A percentile compares a stretch with the other conserved stretches of the same genome.
These are phyloP conservation scores for Brachyptera putata DNA, from an alignment of 2,888 invertebrate species.

Conservation along the genomic window DNA sequence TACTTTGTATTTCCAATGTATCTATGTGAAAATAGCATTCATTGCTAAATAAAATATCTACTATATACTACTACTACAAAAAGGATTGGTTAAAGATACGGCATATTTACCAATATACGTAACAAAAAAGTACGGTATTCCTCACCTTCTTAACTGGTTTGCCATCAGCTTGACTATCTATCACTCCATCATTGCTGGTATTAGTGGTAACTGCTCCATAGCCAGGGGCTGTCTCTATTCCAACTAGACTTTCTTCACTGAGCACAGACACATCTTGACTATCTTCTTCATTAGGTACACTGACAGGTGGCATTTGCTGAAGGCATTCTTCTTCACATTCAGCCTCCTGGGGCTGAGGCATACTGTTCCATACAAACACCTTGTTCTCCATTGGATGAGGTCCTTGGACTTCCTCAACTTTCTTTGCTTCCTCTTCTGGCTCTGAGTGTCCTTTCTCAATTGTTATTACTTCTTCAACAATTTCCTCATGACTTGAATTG, in stretches of 20 bases:
- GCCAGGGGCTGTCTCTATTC: constrained; percentile 50
- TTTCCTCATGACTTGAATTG: constrained; percentile 27
- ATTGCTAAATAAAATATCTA: too few relatives aligned
- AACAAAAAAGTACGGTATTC: too few relatives aligned
- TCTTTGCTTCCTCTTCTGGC: constrained; percentile 39
- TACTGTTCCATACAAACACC: constrained; percentile 77
- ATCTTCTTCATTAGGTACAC: constrained; percentile 10
- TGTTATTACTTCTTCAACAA: background rate
- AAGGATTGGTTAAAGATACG: too few relatives aligned
- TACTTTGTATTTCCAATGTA: too few relatives aligned
- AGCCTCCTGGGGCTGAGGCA: constrained; percentile 51
- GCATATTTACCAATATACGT: too few relatives aligned
- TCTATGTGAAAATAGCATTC: too few relatives aligned
- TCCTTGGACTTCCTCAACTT: constrained; percentile 41
- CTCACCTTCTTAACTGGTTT: constrained; percentile 34
- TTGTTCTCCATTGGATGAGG: constrained; percentile 76
- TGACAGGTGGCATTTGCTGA: background rate
- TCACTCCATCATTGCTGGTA: constrained; percentile 24
- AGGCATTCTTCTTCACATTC: constrained; percentile 44
- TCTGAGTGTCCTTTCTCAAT: constrained; percentile 34
- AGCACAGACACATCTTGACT: constrained; percentile 13
- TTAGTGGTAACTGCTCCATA: constrained; percentile 43
- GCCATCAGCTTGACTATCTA: constrained; percentile 38
- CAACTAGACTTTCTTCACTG: constrained; percentile 44
- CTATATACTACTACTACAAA: too few relatives aligned